Conservation (phyloP, 2,113 vertebrate genomes). For the Himantopus leucocephalus region DNA sequence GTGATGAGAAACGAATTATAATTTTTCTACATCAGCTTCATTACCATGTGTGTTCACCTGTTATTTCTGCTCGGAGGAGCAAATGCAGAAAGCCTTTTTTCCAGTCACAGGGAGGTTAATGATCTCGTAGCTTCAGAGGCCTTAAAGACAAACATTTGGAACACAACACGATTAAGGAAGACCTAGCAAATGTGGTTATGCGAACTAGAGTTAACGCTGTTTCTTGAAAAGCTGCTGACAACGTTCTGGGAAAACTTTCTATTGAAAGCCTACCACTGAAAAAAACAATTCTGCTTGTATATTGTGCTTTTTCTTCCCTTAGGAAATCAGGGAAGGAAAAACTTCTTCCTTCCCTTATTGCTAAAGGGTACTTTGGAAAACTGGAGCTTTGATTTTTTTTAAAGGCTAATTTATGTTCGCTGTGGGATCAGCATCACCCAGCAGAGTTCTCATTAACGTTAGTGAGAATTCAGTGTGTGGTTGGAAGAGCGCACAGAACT, state of each 20-base stretch:
- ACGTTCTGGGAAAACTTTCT: neutral
- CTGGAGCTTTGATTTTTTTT: neutral
- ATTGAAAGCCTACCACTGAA: neutral
- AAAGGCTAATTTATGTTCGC: neutral
- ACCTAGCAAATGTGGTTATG: neutral
- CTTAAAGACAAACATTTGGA: constrained; percentile 1
- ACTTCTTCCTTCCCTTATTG: neutral
- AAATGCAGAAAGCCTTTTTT: neutral
- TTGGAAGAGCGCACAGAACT: neutral
- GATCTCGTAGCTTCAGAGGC: neutral
- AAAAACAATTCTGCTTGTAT: neutral
- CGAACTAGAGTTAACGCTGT: neutral
- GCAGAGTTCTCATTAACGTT: neutral
- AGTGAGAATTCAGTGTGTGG: neutral
- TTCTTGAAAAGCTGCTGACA: constrained; percentile 7
- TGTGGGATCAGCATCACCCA: neutral
- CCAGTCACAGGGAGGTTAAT: neutral
- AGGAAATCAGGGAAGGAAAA: neutral
- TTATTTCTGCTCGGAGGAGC: neutral
- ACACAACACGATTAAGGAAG: neutral
- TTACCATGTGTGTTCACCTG: neutral
- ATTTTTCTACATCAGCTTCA: neutral
- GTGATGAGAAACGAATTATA: neutral
- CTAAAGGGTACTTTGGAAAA: neutral
- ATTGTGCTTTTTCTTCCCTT: constrained; percentile 24